Base-by-base conservation (phyloP, 2,797 vertebrate genomes). In the Atherinosoma microstoma region DNA sequence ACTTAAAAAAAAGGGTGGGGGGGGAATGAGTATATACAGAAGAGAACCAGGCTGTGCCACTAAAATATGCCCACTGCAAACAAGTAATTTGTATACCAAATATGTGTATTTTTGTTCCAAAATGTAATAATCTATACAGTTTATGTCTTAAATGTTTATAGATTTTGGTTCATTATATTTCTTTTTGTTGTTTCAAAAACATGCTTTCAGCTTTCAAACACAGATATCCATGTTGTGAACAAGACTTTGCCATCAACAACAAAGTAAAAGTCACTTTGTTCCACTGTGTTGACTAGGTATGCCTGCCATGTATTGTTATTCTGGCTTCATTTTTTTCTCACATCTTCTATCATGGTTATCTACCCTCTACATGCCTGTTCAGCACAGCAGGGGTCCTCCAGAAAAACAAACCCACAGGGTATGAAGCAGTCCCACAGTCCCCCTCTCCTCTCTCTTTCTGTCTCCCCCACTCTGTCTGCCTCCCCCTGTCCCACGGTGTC, bases 371-470 rank as follows among this genome's bases (percentile, higher is more conserved):
- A 94, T 89, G 93, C 91, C 91, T 92, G 86, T 75, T 74, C 74
- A 80, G 73, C 93, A 73, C 94, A 94, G 93, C 91, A 68, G 93
- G 94, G 85, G 86, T 87, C 83, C 89, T 88, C 81, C 70, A 82
- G 85, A 89, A 94, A 87, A 94, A 94, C 92, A 93, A 92, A 92
- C 90, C 84, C 78, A 85, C 77, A 76, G 80, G 79, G 83, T 84
- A 90, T 72, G 64, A 38, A 62, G 70, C 79, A 73, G 74, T 87
- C 89, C 86, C 88, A 91, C 86, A 75, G 66, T 79, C 78, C 62
- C 65, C 47, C 70, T 66, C 64, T 61, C 71, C 56, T 63, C 15
- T 62, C 71, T 47, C 69, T 74, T 61, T 45, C 36, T 53, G 75
- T 65, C 79, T 58, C 54, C 59, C 67, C 74, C 57, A 13, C 71